These are phyloP conservation scores for Larimichthys polyactis DNA, from an alignment of 2,113 vertebrate genomes.

Conservation along the genomic window DNA sequence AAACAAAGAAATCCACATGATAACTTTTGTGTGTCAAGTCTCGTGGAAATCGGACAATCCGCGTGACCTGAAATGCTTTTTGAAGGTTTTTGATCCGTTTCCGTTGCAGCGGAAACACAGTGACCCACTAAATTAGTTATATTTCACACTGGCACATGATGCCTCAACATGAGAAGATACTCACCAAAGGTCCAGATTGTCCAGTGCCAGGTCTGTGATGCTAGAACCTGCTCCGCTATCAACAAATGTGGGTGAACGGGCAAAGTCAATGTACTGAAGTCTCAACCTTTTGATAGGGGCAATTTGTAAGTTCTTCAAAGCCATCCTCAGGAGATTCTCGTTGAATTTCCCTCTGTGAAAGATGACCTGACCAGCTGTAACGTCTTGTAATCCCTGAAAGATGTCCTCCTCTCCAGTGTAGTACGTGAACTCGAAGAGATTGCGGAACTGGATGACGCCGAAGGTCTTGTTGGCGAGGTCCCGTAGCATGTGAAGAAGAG, in stretches of 20 bases:
- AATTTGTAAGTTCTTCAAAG: conserved; percentile 80
- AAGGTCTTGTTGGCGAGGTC: conserved; percentile 84
- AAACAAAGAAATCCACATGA: no score
- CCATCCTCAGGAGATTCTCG: conserved; percentile 86
- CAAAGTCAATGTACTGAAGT: conserved; percentile 88
- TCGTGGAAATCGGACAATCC: no score
- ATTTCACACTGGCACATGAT: background rate
- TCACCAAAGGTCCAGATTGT: conserved; percentile 83
- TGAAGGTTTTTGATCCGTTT: no score
- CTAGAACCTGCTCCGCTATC: conserved; percentile 57
- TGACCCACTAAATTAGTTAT: background rate
- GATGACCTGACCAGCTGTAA: conserved; percentile 74
- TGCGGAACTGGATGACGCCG: conserved; percentile 83
- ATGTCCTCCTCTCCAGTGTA: conserved; percentile 80
- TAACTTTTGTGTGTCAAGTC: no score
- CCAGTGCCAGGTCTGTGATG: conserved; percentile 76
- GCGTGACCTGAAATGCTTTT: no score
- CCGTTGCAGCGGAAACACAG: no score
- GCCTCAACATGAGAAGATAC: background rate
- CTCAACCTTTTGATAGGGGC: conserved; percentile 73
- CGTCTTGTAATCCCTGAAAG: conserved; percentile 78
- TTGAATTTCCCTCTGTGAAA: conserved; percentile 90
- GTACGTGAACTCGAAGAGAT: conserved; percentile 89
- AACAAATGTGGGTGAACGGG: conserved; percentile 81
- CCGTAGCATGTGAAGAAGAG: conserved; percentile 78